Evolutionary conservation across 1,140 invertebrate genomes (phyloP), one percentile per base, ranked within the genome.

Genomic region (Drosophila repleta): DNA sequence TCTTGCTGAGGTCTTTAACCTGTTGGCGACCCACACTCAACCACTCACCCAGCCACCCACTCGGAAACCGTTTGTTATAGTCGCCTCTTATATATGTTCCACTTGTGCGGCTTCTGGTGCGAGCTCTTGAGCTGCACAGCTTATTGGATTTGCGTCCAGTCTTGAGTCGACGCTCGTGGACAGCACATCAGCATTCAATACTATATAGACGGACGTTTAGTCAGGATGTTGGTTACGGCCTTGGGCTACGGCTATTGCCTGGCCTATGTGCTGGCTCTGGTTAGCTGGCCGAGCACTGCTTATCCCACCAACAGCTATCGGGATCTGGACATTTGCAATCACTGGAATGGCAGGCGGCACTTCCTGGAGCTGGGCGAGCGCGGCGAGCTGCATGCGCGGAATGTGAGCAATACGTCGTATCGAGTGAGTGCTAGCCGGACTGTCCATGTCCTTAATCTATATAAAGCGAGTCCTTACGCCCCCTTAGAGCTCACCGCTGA

Each of bases 311-410:
- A 70, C 41, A 89, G 75, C 56, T 90, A 90, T 17, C 90, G 93
- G 3, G 92, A 93, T 58, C 92, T 94, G 65, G 94, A 95, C 67
- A 94, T 95, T 49, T 95, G 94, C 74, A 93, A 94, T 11, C 79
- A 92, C 13, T 93, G 93, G 76, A 94, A 94, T 82, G 94, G 94
- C 4, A 83, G 93, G 17, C 90, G 94, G 11, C 82, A 95, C 32
- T 95, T 95, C 66, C 75, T 95, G 6, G 94, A 95, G 71, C 82
- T 94, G 17, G 94, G 94, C 10, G 93, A 94, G 7, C 92, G 93
- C 4, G 94, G 94, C 0, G 90, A 93, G 4, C 76, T 95, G 3
- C 92, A 93, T 39, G 94, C 93, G 1, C 92, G 92, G 57, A 94
- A 95, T 85, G 91, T 94, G 2, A 91, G 92, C 82, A 92, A 51